phyloP scores from a whole-genome alignment of 2,113 vertebrate species.

The Saiga tatarica region DNA sequence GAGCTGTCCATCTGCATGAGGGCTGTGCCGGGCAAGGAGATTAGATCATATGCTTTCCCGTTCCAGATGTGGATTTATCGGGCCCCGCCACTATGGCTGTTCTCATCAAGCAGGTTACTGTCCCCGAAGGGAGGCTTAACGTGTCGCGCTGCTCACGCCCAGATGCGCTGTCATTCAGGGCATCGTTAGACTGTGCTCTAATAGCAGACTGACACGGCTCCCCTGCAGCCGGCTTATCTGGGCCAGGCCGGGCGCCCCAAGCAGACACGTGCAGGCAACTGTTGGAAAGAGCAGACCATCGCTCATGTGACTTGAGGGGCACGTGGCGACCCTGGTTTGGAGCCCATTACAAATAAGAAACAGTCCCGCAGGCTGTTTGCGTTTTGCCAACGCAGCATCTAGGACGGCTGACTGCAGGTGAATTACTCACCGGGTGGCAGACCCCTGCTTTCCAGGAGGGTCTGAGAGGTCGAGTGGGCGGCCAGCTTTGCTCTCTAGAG shows the following conservation, averaged over 20 bases:
- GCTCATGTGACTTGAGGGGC: neutral
- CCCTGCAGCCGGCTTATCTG: neutral
- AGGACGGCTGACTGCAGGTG: neutral
- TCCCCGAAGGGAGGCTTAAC: conserved; percentile 63
- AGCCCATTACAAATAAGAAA: neutral
- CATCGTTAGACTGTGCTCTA: conserved; percentile 29
- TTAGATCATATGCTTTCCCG: conserved; percentile 73
- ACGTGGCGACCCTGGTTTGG: neutral
- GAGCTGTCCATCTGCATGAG: conserved; percentile 66
- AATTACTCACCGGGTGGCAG: neutral
- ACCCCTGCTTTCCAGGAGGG: neutral
- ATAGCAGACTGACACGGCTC: neutral
- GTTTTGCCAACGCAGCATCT: neutral
- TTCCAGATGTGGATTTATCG: conserved; percentile 68
- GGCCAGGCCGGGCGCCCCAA: neutral
- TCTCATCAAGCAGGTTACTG: conserved; percentile 75
- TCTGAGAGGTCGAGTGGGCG: rapidly evolving
- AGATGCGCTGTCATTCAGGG: conserved; percentile 64
- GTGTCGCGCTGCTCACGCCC: conserved; percentile 34
- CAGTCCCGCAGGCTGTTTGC: rapidly evolving
- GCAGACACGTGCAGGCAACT: rapidly evolving
- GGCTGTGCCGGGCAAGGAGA: conserved; percentile 43
- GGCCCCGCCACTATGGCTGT: conserved; percentile 52
- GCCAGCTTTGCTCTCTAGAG: neutral
- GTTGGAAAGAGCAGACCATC: rapidly evolving